These are phyloP conservation scores for Phataginus tetradactyla DNA, from an alignment of 2,797 vertebrate genomes.

Conservation along the genomic window DNA sequence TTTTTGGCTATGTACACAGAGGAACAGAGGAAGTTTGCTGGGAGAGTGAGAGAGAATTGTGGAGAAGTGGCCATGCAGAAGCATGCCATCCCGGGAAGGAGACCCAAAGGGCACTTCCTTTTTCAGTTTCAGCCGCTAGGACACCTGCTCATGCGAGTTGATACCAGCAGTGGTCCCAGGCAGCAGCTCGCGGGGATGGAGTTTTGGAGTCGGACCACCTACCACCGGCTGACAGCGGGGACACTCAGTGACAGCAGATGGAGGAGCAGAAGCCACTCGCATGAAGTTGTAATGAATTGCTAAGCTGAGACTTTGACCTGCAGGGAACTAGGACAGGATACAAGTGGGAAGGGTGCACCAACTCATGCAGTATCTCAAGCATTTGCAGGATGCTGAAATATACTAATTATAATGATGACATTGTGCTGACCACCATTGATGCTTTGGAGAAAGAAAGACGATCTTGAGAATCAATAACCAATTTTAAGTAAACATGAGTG, in stretches of 20 bases:
- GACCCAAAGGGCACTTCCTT: neutral
- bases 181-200: neutral
- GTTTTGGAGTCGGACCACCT: neutral
- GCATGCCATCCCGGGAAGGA: neutral
- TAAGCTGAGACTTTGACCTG: neutral
- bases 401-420: neutral
- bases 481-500: neutral
- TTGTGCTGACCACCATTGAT: neutral
- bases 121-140: neutral
- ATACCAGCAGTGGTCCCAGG: neutral
- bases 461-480: neutral
- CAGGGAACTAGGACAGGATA: neutral
- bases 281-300: neutral
- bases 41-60: neutral
- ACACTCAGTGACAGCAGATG: neutral
- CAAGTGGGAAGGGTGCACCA: neutral
- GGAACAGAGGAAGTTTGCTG: neutral
- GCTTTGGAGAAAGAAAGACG: neutral
- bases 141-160: neutral
- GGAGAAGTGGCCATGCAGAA: neutral
- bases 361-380: neutral
- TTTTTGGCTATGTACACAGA: neutral
- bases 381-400: neutral
- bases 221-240: neutral
- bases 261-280: neutral